These are phyloP conservation scores for Aphelocoma coerulescens DNA, from an alignment of 2,113 vertebrate genomes.

Conservation along the genomic window DNA sequence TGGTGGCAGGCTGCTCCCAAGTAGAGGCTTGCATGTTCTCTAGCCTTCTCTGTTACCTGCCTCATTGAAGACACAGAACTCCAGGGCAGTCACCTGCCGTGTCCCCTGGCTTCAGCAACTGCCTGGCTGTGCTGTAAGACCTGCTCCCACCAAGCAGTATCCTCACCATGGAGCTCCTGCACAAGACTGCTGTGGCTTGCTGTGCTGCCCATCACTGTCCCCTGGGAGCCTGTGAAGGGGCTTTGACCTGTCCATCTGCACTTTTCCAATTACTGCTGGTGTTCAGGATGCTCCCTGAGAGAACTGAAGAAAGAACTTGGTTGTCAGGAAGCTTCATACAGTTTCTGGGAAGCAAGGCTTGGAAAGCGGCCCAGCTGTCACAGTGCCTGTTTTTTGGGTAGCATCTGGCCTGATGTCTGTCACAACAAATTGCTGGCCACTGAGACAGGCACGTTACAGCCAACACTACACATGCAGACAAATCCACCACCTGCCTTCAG, in stretches of 20 bases:
- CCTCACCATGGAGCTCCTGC: accelerated
- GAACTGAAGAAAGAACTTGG: background rate
- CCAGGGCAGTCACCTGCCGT: background rate
- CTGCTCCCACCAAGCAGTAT: background rate
- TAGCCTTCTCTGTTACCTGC: background rate
- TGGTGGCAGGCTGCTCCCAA: background rate
- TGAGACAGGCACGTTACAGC: background rate
- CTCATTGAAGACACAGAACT: background rate
- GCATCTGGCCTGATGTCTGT: background rate
- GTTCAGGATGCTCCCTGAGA: background rate
- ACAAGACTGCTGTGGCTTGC: background rate
- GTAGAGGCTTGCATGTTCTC: background rate
- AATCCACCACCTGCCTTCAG: background rate
- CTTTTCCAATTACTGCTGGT: background rate
- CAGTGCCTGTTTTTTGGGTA: background rate
- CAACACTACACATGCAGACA: background rate
- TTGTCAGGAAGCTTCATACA: background rate
- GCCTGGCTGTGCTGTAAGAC: background rate
- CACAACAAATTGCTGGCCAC: background rate
- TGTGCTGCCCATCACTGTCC: background rate
- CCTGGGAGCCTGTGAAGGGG: background rate
- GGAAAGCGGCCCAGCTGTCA: background rate
- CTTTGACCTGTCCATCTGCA: background rate
- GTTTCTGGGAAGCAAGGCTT: background rate
- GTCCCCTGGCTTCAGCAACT: background rate